Base-by-base conservation (phyloP, 2,113 vertebrate genomes). In the Cathartes aura region DNA sequence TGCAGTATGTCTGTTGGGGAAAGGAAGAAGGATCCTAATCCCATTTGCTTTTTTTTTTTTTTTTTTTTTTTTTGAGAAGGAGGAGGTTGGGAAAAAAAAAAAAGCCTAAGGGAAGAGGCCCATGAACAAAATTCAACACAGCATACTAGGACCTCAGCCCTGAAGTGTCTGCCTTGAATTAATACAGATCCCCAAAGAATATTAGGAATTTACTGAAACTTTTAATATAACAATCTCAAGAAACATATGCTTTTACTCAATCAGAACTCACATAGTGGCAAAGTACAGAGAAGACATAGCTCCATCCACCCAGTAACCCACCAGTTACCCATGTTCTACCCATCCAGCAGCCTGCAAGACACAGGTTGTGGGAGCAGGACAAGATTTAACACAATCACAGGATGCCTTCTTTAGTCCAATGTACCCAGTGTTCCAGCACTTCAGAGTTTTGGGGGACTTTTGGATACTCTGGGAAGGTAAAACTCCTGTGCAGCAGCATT, bases 341-440 rank as follows among this genome's bases (percentile, higher is more conserved):
- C 32, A 45, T 4, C 36, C 50, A 81, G 56, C 34, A 43, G n/a
- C 22, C 45, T 48, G n/a, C 47, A 56, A 50, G 45, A 43, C 1
- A 0, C 18, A 48, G 38, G 9, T 2, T 32, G 30, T 1, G 0
- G 34, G 19, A 66, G 20, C n/a, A 82, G 34, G 43, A 43, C 32
- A 50, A 74, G 53, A 55, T 18, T 21, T 22, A 42, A 36, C 1
- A 3, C 0, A 0, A 12, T 59, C 14, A 29, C n/a, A 63, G 43
- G 18, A 52, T 0, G 0, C 11, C 16, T 55, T 14, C 53, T 70
- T 38, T 17, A 72, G 27, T 55, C 10, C 14, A 30, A 9, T 0
- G 8, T 9, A 64, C 18, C 18, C 53, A 20, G 6, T 27, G 40
- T 8, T 43, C 52, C 48, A 64, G 50, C 38, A 34, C n/a, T 45